Evolutionary conservation across 2,113 vertebrate genomes (phyloP), one percentile per base, ranked within the genome.

Genomic region (Callipepla squamata): DNA sequence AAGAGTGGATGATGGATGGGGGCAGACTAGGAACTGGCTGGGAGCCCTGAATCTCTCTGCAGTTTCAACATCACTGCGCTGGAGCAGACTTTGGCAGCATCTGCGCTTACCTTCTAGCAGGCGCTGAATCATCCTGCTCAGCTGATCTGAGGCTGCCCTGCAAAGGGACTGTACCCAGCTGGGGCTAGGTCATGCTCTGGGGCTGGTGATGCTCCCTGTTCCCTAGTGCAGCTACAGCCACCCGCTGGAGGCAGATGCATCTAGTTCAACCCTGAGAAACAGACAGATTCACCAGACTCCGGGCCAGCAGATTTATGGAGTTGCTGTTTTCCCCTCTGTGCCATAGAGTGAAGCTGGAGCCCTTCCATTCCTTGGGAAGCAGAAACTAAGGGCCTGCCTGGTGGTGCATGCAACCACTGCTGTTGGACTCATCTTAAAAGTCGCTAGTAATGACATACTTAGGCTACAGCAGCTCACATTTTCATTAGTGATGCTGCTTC

Each of bases 81-180:
- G 26, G 70, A 74, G 57, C 25, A 87, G 62, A 28, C 58, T 73
- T 91, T 89, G 92, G 85, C 92, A 95, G 87, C 48, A 25, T 66
- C 69, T 59, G 12, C 0, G 0, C 80, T 81, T 90, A 74, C 55
- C 51, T 89, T 86, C 58, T 36, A 47, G 14, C 0, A 0, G 70
- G 51, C 2, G 48, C 93, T 92, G 95, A 95, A 79, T 94, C 94
- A 95, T 94, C 22, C 75, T 73, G 40, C 89, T 72, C 40, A n/a
- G 78, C 61, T 78, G 63, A 28, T 38, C 18, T 44, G 28, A 70
- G 30, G 20, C 40, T 0, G 1, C 26, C 4, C 4, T 62, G 73
- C 76, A 45, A 16, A 30, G 50, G 42, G 40, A 5, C 62, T 0
- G 1, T 69, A 45, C 59, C 36, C 77, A 65, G 3, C 72, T 40